Base-by-base conservation (phyloP, 2,797 vertebrate genomes). In the Rhinichthys osculus region DNA sequence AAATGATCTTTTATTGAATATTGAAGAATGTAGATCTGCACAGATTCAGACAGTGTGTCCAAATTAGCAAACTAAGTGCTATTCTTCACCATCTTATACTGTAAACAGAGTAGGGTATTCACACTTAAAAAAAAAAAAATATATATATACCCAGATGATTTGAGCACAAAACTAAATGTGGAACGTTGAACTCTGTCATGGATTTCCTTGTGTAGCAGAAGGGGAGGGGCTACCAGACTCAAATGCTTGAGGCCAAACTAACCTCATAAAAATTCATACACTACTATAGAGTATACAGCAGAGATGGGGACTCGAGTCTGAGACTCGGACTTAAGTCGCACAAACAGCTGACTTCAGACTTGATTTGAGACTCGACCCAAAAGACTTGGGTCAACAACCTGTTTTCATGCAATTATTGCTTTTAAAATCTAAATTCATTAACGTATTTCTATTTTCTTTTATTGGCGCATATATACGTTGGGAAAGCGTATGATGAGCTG, bases 11-110 rank as follows among this genome's bases (percentile, higher is more conserved):
- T 23, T 23, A 23, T 35, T 77, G 50, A 17, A 81, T 47, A 76
- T 59, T 30, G 64, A 47, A 82, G 73, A 62, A 67, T 27, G 30
- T 70, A 72, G 21, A 42, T 66, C 70, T 87, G 44, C 33, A 64
- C 62, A 73, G 50, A 67, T 62, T 81, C 38, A 30, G 57, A 42
- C 16, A 16, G 62, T 7, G 59, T 2, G 52, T 81, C 17, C 52
- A 59, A 50, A 81, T 17, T 17, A 21, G 4, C 2, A 5, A 19
- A 44, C 59, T 62, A 13, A 5, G 59, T 14, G 5, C n/a, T 50
- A 30, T 44, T 66, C 40, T 14, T 14, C 4, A 3, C 21, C 2
- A 57, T 16, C 19, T 67, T 81, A 74, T 21, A 33, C 7, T 52
- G 21, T 6, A 54, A 35, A 52, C 17, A 7, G 9, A 74, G 16